Conservation (phyloP, 2,888 invertebrate species). For the Marasmarcha lunaedactyla region DNA sequence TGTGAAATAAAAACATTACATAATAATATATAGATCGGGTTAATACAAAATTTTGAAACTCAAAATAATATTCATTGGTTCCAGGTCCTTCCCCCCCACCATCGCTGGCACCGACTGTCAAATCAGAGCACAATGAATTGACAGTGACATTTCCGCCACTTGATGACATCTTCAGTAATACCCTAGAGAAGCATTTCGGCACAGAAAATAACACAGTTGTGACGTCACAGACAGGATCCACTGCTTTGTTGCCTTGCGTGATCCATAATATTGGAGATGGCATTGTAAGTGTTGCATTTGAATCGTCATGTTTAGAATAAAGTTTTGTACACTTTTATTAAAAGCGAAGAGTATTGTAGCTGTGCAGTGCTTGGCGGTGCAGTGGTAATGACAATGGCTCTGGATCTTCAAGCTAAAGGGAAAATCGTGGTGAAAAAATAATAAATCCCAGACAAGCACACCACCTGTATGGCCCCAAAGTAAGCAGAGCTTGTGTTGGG, state of each 20-base stretch:
- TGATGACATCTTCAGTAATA: constrained; percentile 52
- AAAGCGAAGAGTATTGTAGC: background rate
- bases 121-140: constrained; percentile 49
- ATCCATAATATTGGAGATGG: constrained; percentile 90
- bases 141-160: constrained; percentile 56
- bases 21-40: no score
- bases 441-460: no score
- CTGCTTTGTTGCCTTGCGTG: constrained; percentile 85
- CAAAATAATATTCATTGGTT: no score
- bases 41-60: no score
- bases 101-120: constrained; percentile 31
- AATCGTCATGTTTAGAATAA: background rate
- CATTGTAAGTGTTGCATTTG: constrained; percentile 85
- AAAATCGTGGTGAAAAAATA: no score
- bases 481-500: no score
- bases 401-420: no score
- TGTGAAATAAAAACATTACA: no score
- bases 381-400: no score
- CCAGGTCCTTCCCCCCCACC: constrained; percentile 36
- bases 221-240: constrained; percentile 87
- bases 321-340: background rate
- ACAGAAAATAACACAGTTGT: constrained; percentile 86
- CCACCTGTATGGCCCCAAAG: no score
- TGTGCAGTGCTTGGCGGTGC: no score
- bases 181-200: constrained; percentile 81